These are phyloP conservation scores for Corythoichthys intestinalis DNA, from an alignment of 2,113 vertebrate genomes.

Conservation along the genomic window DNA sequence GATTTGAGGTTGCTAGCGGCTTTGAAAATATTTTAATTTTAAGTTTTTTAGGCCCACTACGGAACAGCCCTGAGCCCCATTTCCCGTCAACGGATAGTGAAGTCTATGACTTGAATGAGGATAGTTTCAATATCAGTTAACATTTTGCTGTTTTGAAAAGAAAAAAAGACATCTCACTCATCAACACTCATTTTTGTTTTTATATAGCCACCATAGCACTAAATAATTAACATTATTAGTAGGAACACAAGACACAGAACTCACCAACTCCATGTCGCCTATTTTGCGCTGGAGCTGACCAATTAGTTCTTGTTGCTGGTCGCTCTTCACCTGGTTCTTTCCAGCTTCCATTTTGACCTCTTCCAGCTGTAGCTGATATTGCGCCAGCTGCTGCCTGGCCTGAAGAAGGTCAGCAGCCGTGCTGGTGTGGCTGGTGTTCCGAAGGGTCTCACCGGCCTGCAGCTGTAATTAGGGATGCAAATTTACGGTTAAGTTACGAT, in stretches of 20 bases:
- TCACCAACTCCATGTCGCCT: slow-evolving; percentile 74
- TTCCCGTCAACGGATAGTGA: too few species aligned
- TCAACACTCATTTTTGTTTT: too few species aligned
- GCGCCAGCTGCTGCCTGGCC: slow-evolving; percentile 83
- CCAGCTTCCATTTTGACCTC: slow-evolving; percentile 74
- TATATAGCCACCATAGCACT: background rate
- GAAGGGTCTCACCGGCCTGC: slow-evolving; percentile 89
- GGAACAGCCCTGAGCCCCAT: too few species aligned
- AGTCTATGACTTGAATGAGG: too few species aligned
- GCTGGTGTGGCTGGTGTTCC: slow-evolving; percentile 88
- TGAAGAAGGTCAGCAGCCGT: slow-evolving; percentile 89
- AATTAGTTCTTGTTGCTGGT: slow-evolving; percentile 73
- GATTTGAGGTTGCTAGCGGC: too few species aligned
- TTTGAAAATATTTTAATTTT: too few species aligned
- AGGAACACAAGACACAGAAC: slow-evolving; percentile 11
- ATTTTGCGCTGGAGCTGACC: slow-evolving; percentile 74
- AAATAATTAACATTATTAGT: background rate
- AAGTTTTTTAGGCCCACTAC: too few species aligned
- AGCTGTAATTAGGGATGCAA: slow-evolving; percentile 68
- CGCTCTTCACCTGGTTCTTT: slow-evolving; percentile 71
- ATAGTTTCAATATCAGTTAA: too few species aligned
- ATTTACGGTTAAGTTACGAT: too few species aligned
- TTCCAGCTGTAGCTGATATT: slow-evolving; percentile 85
- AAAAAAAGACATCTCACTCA: too few species aligned
- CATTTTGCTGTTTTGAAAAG: too few species aligned